Conservation (phyloP, 2,113 vertebrate genomes). For the Phalacrocorax aristotelis region DNA sequence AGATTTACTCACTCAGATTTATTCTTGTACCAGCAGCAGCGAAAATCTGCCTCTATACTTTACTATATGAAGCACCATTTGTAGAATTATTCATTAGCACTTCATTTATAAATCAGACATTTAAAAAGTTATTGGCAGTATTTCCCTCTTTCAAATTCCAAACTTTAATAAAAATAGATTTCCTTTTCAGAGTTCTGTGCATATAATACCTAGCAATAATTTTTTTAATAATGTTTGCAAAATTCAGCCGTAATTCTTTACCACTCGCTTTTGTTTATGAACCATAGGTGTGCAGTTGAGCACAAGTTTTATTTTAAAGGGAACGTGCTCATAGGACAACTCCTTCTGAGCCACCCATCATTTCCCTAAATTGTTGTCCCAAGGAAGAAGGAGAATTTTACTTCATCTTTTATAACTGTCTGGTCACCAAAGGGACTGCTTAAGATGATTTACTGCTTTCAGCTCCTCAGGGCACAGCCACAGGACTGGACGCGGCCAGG, state of each 20-base stretch:
- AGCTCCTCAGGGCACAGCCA: background rate
- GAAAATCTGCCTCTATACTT: constrained; percentile 54
- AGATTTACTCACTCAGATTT: constrained; percentile 62
- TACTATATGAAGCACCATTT: constrained; percentile 49
- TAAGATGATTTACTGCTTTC: background rate
- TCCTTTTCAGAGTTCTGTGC: background rate
- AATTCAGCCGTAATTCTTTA: background rate
- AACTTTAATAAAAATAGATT: constrained; percentile 28
- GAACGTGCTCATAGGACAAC: background rate
- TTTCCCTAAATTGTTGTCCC: background rate
- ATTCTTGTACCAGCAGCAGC: constrained; percentile 50
- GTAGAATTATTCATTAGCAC: constrained; percentile 65
- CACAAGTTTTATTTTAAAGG: background rate
- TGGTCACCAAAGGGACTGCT: background rate
- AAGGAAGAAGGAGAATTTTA: background rate
- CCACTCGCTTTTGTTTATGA: background rate
- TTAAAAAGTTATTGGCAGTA: constrained; percentile 34
- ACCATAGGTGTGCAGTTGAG: background rate
- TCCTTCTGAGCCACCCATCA: background rate
- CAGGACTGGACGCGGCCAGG: background rate
- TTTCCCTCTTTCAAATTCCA: constrained; percentile 26
- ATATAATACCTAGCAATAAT: background rate
- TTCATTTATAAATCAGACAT: constrained; percentile 66
- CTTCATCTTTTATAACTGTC: background rate
- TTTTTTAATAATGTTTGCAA: constrained; percentile 9